These are phyloP conservation scores for Eudemis profundana DNA, from an alignment of 2,888 invertebrate genomes.

Conservation along the genomic window DNA sequence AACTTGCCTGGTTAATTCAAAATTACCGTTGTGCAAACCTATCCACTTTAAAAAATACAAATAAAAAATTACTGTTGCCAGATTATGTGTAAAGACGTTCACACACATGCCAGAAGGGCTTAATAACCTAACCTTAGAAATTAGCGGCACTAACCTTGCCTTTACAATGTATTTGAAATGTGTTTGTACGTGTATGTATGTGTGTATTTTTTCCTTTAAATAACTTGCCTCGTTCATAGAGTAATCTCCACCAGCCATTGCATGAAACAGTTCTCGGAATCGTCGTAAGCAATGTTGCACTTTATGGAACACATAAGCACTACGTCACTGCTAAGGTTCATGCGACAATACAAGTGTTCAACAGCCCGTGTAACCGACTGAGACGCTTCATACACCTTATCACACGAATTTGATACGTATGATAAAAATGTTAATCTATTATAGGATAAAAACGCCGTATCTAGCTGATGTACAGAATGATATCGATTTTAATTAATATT, in stretches of 20 bases:
- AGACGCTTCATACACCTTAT: slow-evolving; percentile 8
- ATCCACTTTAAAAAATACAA: too few relatives aligned
- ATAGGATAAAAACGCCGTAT: slow-evolving; percentile 29
- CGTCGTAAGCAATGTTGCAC: slow-evolving; percentile 49
- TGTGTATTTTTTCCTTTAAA: too few relatives aligned
- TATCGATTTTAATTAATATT: slow-evolving; percentile 28
- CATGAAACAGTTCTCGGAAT: slow-evolving; percentile 53
- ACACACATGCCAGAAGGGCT: too few relatives aligned
- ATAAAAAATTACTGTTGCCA: too few relatives aligned
- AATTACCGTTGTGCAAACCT: too few relatives aligned
- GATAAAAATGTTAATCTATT: slow-evolving; percentile 18
- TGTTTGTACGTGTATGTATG: too few relatives aligned
- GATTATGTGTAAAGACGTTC: too few relatives aligned
- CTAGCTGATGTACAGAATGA: slow-evolving; percentile 17
- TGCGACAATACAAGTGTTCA: slow-evolving; percentile 4
- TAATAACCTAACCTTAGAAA: too few relatives aligned
- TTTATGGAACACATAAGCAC: slow-evolving; percentile 54
- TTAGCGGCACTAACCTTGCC: too few relatives aligned
- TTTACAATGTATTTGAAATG: too few relatives aligned
- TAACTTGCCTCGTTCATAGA: slow-evolving; percentile 66
- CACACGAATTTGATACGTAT: slow-evolving; percentile 6
- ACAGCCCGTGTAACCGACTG: slow-evolving; percentile 4
- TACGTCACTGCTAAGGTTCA: not conserved
- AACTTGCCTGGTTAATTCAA: too few relatives aligned
- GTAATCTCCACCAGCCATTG: slow-evolving; percentile 71